These are phyloP conservation scores for Shinisaurus crocodilurus DNA, from an alignment of 2,113 vertebrate genomes.

Conservation along the genomic window DNA sequence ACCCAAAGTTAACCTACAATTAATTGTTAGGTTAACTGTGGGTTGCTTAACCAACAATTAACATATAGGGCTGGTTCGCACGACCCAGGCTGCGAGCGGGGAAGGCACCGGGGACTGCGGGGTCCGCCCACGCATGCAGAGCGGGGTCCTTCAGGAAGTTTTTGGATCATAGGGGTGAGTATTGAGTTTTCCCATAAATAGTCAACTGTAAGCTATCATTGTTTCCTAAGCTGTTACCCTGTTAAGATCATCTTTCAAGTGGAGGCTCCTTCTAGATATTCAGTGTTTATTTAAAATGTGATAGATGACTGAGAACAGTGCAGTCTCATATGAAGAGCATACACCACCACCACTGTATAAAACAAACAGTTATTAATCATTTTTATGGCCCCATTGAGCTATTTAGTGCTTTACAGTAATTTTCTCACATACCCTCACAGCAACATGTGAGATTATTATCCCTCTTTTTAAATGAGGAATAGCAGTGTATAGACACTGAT, in stretches of 20 bases:
- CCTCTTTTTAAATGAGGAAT: not conserved
- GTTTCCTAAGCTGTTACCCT: not conserved
- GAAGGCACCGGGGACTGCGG: too few relatives aligned
- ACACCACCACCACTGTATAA: not conserved
- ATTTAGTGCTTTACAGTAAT: not conserved
- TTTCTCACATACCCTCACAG: not conserved
- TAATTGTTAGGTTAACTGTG: too few relatives aligned
- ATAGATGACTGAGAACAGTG: slow-evolving; percentile 33
- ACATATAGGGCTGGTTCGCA: too few relatives aligned
- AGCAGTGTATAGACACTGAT: not conserved
- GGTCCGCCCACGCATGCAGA: too few relatives aligned
- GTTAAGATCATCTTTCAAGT: slow-evolving; percentile 18
- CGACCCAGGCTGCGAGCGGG: too few relatives aligned
- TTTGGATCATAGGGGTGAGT: not conserved
- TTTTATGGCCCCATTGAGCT: slow-evolving; percentile 15
- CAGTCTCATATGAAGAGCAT: slow-evolving; percentile 32
- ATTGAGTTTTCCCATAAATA: not conserved
- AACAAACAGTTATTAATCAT: slow-evolving; percentile 22
- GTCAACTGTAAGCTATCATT: not conserved
- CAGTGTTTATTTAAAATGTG: slow-evolving; percentile 31
- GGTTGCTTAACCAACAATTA: too few relatives aligned
- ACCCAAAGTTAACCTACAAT: too few relatives aligned
- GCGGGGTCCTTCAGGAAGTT: not conserved
- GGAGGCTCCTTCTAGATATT: slow-evolving; percentile 26
- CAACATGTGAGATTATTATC: slow-evolving; percentile 8